phyloP scores from a whole-genome alignment of 92 coral and sea anemone genomes.

The Porites lobata region DNA sequence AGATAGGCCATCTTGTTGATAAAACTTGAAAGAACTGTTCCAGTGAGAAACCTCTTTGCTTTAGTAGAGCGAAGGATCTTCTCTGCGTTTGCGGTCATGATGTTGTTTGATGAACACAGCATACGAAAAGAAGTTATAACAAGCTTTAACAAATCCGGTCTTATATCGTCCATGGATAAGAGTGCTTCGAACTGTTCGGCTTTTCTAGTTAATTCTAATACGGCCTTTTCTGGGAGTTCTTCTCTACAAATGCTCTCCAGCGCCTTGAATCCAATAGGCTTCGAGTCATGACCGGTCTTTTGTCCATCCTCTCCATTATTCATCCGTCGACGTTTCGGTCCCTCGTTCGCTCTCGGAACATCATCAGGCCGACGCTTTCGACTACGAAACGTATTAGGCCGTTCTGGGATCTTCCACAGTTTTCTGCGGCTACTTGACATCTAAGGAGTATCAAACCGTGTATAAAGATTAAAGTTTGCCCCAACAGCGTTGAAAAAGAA shows the following conservation, averaged over 20 bases:
- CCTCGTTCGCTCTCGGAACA: neutral
- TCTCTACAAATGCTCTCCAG: constrained; percentile 40
- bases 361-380: constrained; percentile 4
- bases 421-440: neutral
- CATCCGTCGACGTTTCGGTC: neutral
- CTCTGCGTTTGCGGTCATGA: constrained; percentile 17
- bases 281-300: neutral
- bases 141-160: constrained; percentile 63
- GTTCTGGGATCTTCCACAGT: neutral
- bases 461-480: too few relatives aligned
- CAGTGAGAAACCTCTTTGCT: constrained; percentile 18
- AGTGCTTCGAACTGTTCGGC: constrained; percentile 47
- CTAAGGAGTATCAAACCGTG: neutral
- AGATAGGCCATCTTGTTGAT: constrained; percentile 37
- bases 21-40: constrained; percentile 33
- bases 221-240: constrained; percentile 45
- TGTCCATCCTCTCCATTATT: neutral
- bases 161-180: constrained; percentile 42
- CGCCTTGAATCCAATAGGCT: constrained; percentile 43
- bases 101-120: constrained; percentile 13
- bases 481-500: too few relatives aligned
- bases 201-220: constrained; percentile 19
- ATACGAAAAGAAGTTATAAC: constrained; percentile 25
- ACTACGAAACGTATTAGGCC: neutral
- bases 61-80: constrained; percentile 11